A percentile compares a stretch with the other conserved stretches of the same genome.
Evolutionary conservation across 2,113 vertebrate species (phyloP).

Genomic region (Glaucidium brasilianum): DNA sequence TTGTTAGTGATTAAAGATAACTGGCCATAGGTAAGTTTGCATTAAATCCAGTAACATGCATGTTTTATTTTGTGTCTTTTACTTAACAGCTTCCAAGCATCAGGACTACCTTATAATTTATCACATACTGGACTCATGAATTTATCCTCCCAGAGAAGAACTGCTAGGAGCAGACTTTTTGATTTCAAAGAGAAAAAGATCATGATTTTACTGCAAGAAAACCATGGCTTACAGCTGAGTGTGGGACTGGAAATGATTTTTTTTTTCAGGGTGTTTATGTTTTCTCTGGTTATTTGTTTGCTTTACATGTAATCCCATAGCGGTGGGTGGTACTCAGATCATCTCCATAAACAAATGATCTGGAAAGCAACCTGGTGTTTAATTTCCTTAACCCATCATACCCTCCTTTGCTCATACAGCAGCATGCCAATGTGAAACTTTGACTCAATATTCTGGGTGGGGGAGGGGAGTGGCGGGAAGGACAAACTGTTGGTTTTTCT

Average conservation of each 20-base stretch:
- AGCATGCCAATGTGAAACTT: constrained; percentile 21
- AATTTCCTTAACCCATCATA: constrained; percentile 19
- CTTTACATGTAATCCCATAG: constrained; percentile 16
- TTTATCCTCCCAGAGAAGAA: constrained; percentile 1
- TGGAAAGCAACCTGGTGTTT: constrained; percentile 34
- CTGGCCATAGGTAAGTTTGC: neutral
- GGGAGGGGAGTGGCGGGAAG: neutral
- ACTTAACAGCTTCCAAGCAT: neutral
- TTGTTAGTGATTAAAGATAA: neutral
- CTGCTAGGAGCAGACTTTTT: neutral
- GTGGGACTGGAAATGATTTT: neutral
- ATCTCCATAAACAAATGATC: constrained; percentile 48
- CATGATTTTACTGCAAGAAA: neutral
- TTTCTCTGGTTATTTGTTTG: constrained; percentile 22
- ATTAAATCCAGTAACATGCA: neutral
- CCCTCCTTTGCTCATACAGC: neutral
- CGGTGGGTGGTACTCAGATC: neutral
- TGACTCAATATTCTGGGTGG: constrained; percentile 10
- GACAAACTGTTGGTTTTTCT: constrained; percentile 45
- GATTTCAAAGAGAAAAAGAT: neutral
- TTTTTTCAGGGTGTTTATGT: neutral
- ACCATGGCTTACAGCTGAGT: neutral
- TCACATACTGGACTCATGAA: neutral
- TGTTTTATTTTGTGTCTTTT: neutral
- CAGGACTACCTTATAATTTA: neutral